Evolutionary conservation across 2,888 invertebrate species (phyloP).

Genomic region (Neoaliturus tenellus): DNA sequence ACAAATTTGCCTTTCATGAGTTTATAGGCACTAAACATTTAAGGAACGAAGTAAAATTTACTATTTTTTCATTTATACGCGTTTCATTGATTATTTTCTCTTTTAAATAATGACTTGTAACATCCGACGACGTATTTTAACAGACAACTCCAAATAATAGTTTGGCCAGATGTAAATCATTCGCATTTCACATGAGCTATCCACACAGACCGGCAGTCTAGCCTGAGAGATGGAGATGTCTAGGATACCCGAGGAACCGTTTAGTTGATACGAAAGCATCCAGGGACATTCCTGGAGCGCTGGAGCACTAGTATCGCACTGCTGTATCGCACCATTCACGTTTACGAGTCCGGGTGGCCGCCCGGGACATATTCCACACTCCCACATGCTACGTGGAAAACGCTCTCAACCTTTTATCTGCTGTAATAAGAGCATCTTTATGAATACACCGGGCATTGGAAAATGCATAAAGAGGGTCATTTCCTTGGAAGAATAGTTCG

Average conservation of each 20-base stretch:
- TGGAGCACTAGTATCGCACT: neutral
- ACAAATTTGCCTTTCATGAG: no score
- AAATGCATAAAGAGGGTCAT: neutral
- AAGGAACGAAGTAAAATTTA: no score
- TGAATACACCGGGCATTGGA: neutral
- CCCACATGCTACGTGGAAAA: neutral
- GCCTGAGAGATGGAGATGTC: no score
- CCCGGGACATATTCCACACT: neutral
- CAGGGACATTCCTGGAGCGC: slow-evolving; percentile 2
- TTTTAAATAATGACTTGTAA: no score
- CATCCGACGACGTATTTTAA: no score
- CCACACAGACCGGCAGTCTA: no score
- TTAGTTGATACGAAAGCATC: neutral
- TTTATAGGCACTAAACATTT: no score
- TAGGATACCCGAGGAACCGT: neutral
- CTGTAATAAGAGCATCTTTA: neutral
- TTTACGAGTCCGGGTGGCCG: slow-evolving; percentile 6
- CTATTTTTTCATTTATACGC: no score
- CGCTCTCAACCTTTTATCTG: slow-evolving; percentile 15
- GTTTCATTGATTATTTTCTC: no score
- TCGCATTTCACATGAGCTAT: no score
- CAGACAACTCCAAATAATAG: no score
- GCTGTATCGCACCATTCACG: slow-evolving; percentile 5
- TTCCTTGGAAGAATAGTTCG: neutral
- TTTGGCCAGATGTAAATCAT: no score